Percentiles rank a stretch among this genome's conserved stretches.
Evolutionary conservation across 2,797 vertebrate species (phyloP).

Genomic region (Gadopsis bispinosus): DNA sequence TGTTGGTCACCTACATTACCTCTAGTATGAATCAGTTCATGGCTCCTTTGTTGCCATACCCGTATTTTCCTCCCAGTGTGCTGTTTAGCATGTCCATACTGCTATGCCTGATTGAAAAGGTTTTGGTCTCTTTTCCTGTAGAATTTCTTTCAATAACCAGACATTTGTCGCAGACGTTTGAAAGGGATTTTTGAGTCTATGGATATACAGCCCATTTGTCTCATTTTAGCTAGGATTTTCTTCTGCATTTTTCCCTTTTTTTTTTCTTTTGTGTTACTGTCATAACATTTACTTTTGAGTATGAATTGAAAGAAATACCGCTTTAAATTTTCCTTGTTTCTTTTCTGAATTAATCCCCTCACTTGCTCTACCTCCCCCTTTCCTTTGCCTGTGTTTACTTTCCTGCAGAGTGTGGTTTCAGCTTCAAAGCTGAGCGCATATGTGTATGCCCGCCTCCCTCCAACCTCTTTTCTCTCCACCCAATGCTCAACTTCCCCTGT

Average conservation of each 20-base stretch:
- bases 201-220: constrained; percentile 9
- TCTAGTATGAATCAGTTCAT: constrained; percentile 7
- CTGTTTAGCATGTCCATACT: constrained; percentile 24
- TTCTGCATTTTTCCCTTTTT: constrained; percentile 21
- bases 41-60: neutral
- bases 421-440: constrained; percentile 81
- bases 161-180: constrained; percentile 13
- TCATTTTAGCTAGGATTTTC: constrained; percentile 48
- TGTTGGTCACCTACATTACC: constrained; percentile 9
- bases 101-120: constrained; percentile 24
- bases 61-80: neutral
- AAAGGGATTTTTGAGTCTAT: constrained; percentile 22
- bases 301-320: constrained; percentile 48
- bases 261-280: constrained; percentile 38
- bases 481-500: constrained; percentile 69
- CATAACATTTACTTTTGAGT: constrained; percentile 54
- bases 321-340: constrained; percentile 38
- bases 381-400: constrained; percentile 72
- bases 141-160: constrained; percentile 26
- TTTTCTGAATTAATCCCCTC: constrained; percentile 52
- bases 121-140: constrained; percentile 35
- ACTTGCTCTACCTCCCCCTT: constrained; percentile 53
- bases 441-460: constrained; percentile 60
- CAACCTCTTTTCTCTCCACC: constrained; percentile 59
- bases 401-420: constrained; percentile 68